A percentile compares a stretch with the other conserved stretches of the same genome.
Evolutionary conservation across 1,140 invertebrate species (phyloP).

Genomic region (Drosophila pruinosa): DNA sequence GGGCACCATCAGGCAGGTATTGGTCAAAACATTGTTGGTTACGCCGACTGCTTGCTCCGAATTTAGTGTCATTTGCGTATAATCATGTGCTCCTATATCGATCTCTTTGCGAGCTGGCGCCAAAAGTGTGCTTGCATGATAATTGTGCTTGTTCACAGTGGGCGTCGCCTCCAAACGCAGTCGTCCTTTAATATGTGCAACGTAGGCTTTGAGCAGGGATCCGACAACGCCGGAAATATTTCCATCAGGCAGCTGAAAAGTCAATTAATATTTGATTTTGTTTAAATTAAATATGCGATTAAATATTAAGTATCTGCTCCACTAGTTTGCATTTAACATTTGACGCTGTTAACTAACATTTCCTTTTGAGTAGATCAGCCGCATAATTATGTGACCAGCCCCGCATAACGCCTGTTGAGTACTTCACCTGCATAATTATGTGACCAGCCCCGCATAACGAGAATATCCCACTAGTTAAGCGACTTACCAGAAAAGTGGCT

Average conservation of each 20-base stretch:
- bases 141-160: conserved; percentile 40
- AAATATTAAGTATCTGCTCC: no score
- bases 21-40: not conserved
- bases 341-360: no score
- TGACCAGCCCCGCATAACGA: no score
- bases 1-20: conserved; percentile 50
- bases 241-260: conserved; percentile 30
- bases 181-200: conserved; percentile 10
- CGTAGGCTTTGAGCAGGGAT: conserved; percentile 15
- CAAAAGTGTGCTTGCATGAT: conserved; percentile 37
- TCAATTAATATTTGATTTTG: not conserved
- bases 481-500: conserved; percentile 41
- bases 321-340: not conserved
- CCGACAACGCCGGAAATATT: conserved; percentile 15
- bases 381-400: no score
- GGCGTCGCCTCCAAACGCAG: not conserved
- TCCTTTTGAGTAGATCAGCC: no score
- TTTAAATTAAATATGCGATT: no score
- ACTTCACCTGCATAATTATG: no score
- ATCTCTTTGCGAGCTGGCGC: conserved; percentile 33
- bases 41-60: not conserved
- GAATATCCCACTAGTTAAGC: no score
- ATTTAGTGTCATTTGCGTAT: conserved; percentile 14
- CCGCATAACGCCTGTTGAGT: no score
- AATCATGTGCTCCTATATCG: conserved; percentile 43